Evolutionary conservation across 2,888 invertebrate genomes (phyloP).

Genomic region (Autographa pulchrina): DNA sequence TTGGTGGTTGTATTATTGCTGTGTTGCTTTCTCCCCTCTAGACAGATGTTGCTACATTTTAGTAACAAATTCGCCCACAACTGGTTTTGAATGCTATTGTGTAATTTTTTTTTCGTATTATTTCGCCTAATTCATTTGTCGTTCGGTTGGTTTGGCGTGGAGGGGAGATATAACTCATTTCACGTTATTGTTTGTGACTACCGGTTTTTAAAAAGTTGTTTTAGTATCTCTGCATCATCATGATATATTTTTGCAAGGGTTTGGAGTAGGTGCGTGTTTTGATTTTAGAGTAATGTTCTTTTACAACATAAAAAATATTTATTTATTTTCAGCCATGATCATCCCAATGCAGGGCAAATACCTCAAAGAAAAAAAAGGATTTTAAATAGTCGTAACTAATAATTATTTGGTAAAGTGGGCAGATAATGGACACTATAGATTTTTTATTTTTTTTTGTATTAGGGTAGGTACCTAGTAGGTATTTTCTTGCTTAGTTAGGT

Average conservation of each 20-base stretch:
- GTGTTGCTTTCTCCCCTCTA: slow-evolving; percentile 73
- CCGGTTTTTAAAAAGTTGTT: slow-evolving; percentile 72
- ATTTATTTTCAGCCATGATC: no score
- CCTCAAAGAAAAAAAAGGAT: no score
- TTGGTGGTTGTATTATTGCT: slow-evolving; percentile 37
- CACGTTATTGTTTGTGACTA: slow-evolving; percentile 79
- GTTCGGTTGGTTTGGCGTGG: slow-evolving; percentile 86
- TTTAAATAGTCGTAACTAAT: no score
- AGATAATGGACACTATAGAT: no score
- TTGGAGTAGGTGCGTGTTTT: slow-evolving; percentile 42
- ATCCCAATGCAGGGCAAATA: no score
- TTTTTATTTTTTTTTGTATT: no score
- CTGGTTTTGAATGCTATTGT: slow-evolving; percentile 84
- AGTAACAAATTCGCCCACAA: slow-evolving; percentile 88
- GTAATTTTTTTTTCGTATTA: slow-evolving; percentile 84
- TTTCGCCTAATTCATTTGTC: slow-evolving; percentile 88
- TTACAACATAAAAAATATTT: not conserved
- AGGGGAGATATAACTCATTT: slow-evolving; percentile 82
- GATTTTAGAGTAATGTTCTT: slow-evolving; percentile 26
- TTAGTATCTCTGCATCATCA: slow-evolving; percentile 63
- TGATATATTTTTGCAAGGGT: slow-evolving; percentile 39
- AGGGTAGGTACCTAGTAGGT: no score
- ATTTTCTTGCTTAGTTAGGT: no score
- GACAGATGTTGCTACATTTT: slow-evolving; percentile 89
- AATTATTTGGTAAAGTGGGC: no score